Base-by-base conservation (phyloP, 2,888 invertebrate species). In the Leptura quadrifasciata region DNA sequence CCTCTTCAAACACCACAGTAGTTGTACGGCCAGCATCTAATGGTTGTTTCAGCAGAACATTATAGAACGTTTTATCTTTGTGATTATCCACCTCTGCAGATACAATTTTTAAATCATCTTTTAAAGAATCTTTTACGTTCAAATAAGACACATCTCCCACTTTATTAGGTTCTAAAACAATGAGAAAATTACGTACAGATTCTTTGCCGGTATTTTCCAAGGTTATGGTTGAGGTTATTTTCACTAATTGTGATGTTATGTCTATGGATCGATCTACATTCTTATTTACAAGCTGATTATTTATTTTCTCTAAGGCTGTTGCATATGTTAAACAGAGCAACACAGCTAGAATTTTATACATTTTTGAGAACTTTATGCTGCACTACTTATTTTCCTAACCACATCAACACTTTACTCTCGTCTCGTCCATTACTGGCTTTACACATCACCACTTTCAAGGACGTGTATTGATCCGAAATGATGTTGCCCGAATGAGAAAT, bases 201-300 rank as follows among this genome's bases (percentile, higher is more conserved):
- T 93, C 91, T 86, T 94, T 94, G 71, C 95, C 95, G 83, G 91
- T 92, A 88, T 98, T 97, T 90, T 97, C 96, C 82, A 97, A 88
- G 81, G 95, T 94, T 85, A 98, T 91, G 90, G 95, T 94, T 39
- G 94, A 91, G 15, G 93, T 91, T 71, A 96, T 93, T 91, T 96
- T 97, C 2, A 96, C 96, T 76, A 98, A 91, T 89, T 98, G 98
- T 8, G 96, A 94, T 6, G 96, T 92, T 80, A 98, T 90, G 90
- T 98, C 98, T 83, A 98, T 93, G 67, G 93, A 93, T 87, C 97
- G 92, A 79, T 97, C 97, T 20, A 96, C 95, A 91, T 95, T 96
- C 88, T 93, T 94, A 78, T 95, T 91, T 77, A 92, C 90, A 79
- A 95, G 85, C 80, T 93, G 92, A 79, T 91, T 90, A 80, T 92